Evolutionary conservation across 2,113 vertebrate genomes (phyloP).

Genomic region (Silurus glanis): DNA sequence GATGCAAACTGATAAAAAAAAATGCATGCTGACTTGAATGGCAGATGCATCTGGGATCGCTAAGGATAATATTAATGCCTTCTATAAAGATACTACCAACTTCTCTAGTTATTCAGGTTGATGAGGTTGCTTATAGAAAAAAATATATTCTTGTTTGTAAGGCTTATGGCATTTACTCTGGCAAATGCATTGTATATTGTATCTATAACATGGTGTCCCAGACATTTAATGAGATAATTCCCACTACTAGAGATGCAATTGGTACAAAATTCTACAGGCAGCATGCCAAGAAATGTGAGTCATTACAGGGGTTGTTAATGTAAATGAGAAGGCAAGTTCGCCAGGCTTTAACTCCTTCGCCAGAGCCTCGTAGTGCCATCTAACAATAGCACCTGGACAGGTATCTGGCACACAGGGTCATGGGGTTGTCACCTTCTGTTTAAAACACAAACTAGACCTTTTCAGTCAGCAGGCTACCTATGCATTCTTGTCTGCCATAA

Average conservation of each 20-base stretch:
- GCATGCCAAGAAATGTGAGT: background rate
- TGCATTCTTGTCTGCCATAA: background rate
- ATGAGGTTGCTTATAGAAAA: background rate
- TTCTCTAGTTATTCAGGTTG: background rate
- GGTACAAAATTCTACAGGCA: background rate
- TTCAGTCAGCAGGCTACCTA: background rate
- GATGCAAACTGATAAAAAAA: background rate
- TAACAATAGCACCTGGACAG: background rate
- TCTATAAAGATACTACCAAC: background rate
- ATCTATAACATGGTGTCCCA: background rate
- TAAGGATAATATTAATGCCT: background rate
- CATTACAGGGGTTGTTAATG: background rate
- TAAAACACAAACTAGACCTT: background rate
- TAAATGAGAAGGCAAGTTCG: background rate
- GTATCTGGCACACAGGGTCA: background rate
- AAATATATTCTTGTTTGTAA: background rate
- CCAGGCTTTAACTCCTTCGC: background rate
- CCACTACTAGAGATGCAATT: background rate
- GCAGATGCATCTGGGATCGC: background rate
- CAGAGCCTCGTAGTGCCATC: background rate
- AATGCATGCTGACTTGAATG: background rate
- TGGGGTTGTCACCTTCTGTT: background rate
- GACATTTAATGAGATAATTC: background rate
- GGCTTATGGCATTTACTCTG: background rate
- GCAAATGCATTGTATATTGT: background rate